Evolutionary conservation across 1,140 invertebrate genomes (phyloP).

Genomic region (Leptestheria dahalacensis): DNA sequence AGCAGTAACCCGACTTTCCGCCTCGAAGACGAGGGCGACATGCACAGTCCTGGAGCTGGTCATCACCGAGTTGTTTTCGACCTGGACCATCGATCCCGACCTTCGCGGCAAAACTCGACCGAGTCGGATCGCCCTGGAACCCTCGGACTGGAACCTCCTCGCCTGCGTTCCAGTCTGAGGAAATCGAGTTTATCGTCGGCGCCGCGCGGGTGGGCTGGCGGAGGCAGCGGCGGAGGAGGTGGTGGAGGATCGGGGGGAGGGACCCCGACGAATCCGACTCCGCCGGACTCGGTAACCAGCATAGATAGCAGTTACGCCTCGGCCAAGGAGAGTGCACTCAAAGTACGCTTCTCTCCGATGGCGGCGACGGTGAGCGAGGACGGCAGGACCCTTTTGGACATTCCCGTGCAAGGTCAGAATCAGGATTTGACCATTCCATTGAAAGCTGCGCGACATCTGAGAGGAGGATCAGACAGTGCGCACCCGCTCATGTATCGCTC

Average conservation of each 20-base stretch:
- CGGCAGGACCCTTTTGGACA: constrained; percentile 38
- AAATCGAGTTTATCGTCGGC: constrained; percentile 39
- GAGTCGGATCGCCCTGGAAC: constrained; percentile 54
- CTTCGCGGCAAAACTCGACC: constrained; percentile 40
- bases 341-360: constrained; percentile 66
- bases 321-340: constrained; percentile 49
- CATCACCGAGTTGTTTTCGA: constrained; percentile 16
- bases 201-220: constrained; percentile 6
- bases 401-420: constrained; percentile 45
- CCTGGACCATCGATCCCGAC: constrained; percentile 22
- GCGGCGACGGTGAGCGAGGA: constrained; percentile 11
- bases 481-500: constrained; percentile 20
- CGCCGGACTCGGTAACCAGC: constrained; percentile 63
- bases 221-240: constrained; percentile 33
- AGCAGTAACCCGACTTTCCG: constrained; percentile 40
- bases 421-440: constrained; percentile 46
- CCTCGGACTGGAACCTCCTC: constrained; percentile 41
- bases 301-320: constrained; percentile 72
- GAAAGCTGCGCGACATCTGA: constrained; percentile 26
- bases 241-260: constrained; percentile 36
- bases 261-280: constrained; percentile 73
- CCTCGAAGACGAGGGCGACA: constrained; percentile 42
- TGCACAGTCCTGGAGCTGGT: constrained; percentile 14
- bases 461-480: constrained; percentile 21
- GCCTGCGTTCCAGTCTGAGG: constrained; percentile 54